phyloP scores from a whole-genome alignment of 2,888 invertebrate genomes.

The Brachypalpus laphriformis region DNA sequence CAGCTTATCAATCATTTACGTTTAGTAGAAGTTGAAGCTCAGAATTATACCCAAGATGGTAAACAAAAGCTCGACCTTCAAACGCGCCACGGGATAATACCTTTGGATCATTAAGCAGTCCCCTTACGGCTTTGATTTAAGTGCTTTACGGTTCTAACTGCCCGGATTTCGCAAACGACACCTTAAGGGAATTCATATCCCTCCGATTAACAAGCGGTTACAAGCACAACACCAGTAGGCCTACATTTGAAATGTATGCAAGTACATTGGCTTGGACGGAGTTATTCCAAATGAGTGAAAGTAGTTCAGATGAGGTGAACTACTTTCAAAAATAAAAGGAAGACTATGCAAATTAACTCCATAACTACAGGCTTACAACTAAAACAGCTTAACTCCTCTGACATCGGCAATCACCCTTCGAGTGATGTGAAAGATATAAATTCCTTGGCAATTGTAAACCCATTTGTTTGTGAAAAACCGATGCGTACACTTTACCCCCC shows the following conservation, averaged over 20 bases:
- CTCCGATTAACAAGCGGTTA: conserved; percentile 6
- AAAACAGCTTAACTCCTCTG: conserved; percentile 4
- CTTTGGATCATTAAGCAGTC: neutral
- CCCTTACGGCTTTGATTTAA: neutral
- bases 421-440: conserved; percentile 49
- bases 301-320: too few species aligned
- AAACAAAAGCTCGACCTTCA: neutral
- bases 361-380: neutral
- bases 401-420: conserved; percentile 26
- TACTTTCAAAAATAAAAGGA: neutral
- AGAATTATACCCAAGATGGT: neutral
- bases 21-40: neutral
- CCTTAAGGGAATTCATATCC: conserved; percentile 16
- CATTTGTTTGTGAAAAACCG: conserved; percentile 68
- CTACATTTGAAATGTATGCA: neutral
- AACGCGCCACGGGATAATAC: neutral
- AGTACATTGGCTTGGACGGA: too few species aligned
- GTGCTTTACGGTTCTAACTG: conserved; percentile 3
- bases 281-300: too few species aligned
- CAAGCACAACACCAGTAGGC: neutral
- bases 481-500: conserved; percentile 59
- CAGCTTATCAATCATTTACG: neutral
- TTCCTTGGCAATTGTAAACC: conserved; percentile 69
- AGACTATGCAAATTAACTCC: conserved; percentile 5
- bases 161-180: neutral